Percentiles rank a stretch among this genome's conserved stretches.
Conservation (phyloP, 2,113 vertebrate species). For the Podilymbus podiceps region DNA sequence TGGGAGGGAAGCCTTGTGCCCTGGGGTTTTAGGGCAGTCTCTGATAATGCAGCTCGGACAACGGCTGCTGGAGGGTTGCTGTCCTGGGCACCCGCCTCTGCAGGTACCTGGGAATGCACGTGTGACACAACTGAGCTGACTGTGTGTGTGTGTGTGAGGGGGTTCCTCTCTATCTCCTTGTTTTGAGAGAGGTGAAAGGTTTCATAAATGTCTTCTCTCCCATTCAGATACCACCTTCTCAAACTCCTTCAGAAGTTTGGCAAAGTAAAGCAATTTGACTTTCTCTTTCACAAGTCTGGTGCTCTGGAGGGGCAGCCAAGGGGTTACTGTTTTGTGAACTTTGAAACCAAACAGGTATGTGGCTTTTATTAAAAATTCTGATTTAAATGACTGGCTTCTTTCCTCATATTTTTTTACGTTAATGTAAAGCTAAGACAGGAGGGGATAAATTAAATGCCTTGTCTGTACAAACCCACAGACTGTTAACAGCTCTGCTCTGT, state of each 20-base stretch:
- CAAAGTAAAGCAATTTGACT: slow-evolving; percentile 97
- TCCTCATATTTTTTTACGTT: background rate
- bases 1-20: background rate
- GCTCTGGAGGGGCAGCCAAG: slow-evolving; percentile 94
- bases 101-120: fast-evolving
- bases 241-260: slow-evolving; percentile 97
- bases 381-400: background rate
- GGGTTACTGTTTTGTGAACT: slow-evolving; percentile 98
- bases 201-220: background rate
- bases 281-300: slow-evolving; percentile 97
- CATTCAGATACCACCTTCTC: slow-evolving; percentile 89
- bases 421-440: background rate
- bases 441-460: background rate
- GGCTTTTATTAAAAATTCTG: background rate
- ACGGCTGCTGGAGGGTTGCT: background rate
- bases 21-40: background rate
- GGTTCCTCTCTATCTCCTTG: background rate
- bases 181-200: background rate
- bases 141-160: fast-evolving
- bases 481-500: background rate
- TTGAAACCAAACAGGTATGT: slow-evolving; percentile 91
- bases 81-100: background rate
- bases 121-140: background rate
- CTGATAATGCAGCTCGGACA: background rate
- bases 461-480: background rate